These are phyloP conservation scores for Zenarchopterus dispar DNA, from an alignment of 2,797 vertebrate species.

Conservation along the genomic window DNA sequence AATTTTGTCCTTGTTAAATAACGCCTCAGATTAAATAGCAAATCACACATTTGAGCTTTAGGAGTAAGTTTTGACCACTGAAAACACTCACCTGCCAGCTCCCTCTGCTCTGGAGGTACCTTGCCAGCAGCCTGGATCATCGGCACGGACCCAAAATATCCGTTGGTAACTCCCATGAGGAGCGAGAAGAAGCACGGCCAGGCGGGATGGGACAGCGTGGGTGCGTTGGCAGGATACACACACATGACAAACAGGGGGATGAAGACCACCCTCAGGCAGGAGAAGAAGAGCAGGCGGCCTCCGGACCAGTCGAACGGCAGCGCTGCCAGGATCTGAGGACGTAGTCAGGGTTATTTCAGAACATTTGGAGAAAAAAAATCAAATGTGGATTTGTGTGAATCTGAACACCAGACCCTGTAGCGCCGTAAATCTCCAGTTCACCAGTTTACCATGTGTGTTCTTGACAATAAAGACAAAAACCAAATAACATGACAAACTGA, in stretches of 20 bases:
- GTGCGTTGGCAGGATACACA: slow-evolving; percentile 87
- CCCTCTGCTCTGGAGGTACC: slow-evolving; percentile 92
- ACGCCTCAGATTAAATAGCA: too few species aligned
- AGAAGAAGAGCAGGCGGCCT: slow-evolving; percentile 90
- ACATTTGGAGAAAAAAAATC: not conserved
- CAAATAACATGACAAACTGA: not conserved
- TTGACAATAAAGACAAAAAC: not conserved
- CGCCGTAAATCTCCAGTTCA: not conserved
- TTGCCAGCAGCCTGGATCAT: slow-evolving; percentile 97
- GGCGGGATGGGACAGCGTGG: slow-evolving; percentile 91
- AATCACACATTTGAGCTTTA: not conserved
- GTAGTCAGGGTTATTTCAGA: not conserved
- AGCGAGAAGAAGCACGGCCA: slow-evolving; percentile 98
- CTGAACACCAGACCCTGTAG: too few species aligned
- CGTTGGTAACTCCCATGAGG: slow-evolving; percentile 96
- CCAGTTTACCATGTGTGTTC: not conserved
- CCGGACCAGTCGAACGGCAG: slow-evolving; percentile 94
- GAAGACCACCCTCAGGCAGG: slow-evolving; percentile 92
- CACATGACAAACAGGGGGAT: slow-evolving; percentile 98
- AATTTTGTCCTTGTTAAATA: too few species aligned
- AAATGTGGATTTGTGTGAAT: too few species aligned
- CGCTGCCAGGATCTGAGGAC: slow-evolving; percentile 91
- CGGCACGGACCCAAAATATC: slow-evolving; percentile 96
- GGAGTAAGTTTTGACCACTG: not conserved
- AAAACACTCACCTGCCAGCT: slow-evolving; percentile 89